phyloP scores from a whole-genome alignment of 2,113 vertebrate genomes.

The Psittacula cyanocephala region DNA sequence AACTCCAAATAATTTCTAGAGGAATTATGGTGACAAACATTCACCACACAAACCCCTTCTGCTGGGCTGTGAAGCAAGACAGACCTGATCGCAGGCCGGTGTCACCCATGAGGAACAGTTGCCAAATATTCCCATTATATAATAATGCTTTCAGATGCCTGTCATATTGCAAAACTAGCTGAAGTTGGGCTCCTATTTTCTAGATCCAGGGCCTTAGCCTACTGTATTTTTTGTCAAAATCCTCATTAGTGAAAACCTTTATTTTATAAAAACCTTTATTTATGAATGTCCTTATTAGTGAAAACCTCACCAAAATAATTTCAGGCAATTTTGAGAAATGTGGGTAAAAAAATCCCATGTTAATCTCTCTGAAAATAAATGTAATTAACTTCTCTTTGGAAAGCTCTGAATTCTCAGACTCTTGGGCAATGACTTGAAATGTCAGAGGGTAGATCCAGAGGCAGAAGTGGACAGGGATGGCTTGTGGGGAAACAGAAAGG shows the following conservation, averaged over 20 bases:
- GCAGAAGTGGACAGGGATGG: background rate
- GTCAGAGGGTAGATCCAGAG: background rate
- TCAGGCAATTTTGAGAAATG: background rate
- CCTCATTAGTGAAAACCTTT: background rate
- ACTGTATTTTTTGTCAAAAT: background rate
- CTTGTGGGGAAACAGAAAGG: background rate
- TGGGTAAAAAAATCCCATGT: background rate
- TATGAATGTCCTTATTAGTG: background rate
- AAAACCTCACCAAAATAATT: background rate
- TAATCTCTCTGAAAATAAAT: background rate
- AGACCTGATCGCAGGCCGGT: rapidly evolving
- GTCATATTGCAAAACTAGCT: background rate
- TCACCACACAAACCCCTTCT: background rate
- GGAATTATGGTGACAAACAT: background rate
- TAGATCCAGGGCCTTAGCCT: background rate
- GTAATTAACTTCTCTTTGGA: background rate
- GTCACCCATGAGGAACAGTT: background rate
- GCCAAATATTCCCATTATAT: background rate
- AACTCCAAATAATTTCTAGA: background rate
- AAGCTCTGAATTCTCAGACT: background rate
- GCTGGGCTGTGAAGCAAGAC: background rate
- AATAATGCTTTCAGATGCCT: rapidly evolving
- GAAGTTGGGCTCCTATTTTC: background rate
- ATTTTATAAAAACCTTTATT: background rate
- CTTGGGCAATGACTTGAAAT: background rate